Base-by-base conservation (phyloP, 2,888 invertebrate species). In the Limnephilus lunatus region DNA sequence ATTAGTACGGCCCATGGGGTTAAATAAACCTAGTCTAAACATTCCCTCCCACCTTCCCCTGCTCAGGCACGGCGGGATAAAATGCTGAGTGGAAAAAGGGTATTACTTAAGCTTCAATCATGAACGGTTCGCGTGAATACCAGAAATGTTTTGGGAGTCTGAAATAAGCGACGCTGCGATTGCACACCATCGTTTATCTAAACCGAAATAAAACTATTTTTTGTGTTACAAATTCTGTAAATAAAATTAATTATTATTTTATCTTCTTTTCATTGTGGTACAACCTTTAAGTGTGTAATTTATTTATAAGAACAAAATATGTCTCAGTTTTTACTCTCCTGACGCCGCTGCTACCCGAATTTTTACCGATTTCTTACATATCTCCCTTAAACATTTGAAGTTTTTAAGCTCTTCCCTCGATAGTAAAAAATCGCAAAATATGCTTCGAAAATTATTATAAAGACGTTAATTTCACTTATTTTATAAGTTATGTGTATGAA, bases 1-100 rank as follows among this genome's bases (percentile, higher is more conserved):
- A 83, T 83, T 35, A 83, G 83, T 83, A 39, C 83, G 83, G 35
- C 83, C 83, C 83, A 32, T 35, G 83, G 83, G 83, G 35, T 83
- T 35, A 83, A 83, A 39, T 35, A 83, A 83, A 25, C 83, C 83
- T 32, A 35, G 83, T 35, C 83, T 83, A 35, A 83, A 39, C 83
- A 83, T 32, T 7, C 32, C 68, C n/a, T 25, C 68, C 19, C 1
- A 4, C 14, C 68, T 25, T 1, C 68, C 68, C 25, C 68, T 68
- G 19, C 68, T 25, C 68, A 5, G 68, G 68, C 68, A 19, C 5
- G 25, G 25, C 68, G 25, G 68, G 68, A 68, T 68, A 68, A 68
- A 68, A 68, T 68, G 68, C 68, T 68, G 68, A 68, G 68, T 68
- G 68, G 68, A 68, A 68, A 68, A 68, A 68, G 25, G 68, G 1